Conservation (phyloP, 2,888 invertebrate species). For the Melieria omissa region DNA sequence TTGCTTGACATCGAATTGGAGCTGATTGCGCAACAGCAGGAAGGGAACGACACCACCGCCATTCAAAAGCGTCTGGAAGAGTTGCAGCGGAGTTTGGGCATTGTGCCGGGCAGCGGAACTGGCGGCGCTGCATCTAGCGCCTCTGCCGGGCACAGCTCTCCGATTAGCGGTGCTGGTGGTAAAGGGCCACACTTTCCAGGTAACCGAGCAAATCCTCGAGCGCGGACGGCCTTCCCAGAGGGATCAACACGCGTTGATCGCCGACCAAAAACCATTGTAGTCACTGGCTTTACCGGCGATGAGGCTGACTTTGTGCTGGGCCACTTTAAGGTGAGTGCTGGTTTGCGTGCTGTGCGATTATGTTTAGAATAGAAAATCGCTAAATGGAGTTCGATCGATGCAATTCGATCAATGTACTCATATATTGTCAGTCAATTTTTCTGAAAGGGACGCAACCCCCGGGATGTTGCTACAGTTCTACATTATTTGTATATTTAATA, state of each 20-base stretch:
- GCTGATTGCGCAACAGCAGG: slow-evolving; percentile 87
- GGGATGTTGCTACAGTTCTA: neutral
- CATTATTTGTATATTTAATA: neutral
- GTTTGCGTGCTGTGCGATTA: neutral
- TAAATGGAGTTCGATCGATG: too few relatives aligned
- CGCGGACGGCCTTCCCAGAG: slow-evolving; percentile 60
- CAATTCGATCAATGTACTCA: too few relatives aligned
- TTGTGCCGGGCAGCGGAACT: slow-evolving; percentile 44
- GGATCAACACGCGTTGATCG: slow-evolving; percentile 78
- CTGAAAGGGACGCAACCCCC: neutral
- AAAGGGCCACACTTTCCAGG: slow-evolving; percentile 46
- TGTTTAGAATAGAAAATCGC: too few relatives aligned
- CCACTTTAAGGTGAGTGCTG: slow-evolving; percentile 82
- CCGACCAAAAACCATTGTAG: slow-evolving; percentile 84
- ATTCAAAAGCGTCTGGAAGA: slow-evolving; percentile 82
- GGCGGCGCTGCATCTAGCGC: slow-evolving; percentile 34
- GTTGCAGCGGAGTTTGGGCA: slow-evolving; percentile 68
- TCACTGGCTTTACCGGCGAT: slow-evolving; percentile 87
- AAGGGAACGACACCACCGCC: slow-evolving; percentile 86
- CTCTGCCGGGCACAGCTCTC: slow-evolving; percentile 28
- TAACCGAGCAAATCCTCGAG: slow-evolving; percentile 51
- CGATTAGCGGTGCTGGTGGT: slow-evolving; percentile 29
- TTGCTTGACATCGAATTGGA: slow-evolving; percentile 92
- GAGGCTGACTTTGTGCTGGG: slow-evolving; percentile 82
- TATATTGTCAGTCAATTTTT: too few relatives aligned